A percentile compares a stretch with the other conserved stretches of the same genome.
phyloP scores from a whole-genome alignment of 2,113 vertebrate species.

The Choloepus hoffmanni region DNA sequence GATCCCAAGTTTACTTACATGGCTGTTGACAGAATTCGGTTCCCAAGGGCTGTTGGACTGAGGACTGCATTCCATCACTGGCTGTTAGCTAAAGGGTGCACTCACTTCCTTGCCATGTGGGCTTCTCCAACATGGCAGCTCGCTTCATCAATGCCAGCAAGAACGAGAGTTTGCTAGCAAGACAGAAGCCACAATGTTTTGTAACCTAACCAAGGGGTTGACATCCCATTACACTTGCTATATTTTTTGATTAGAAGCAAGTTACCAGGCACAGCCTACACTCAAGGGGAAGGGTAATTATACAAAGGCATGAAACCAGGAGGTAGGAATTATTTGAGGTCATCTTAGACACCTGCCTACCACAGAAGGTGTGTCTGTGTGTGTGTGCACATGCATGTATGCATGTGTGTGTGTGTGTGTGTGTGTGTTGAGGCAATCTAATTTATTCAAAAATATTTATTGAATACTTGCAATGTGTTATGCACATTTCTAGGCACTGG shows the following conservation, averaged over 20 bases:
- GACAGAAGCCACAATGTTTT: neutral
- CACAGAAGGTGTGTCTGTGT: neutral
- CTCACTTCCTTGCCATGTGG: neutral
- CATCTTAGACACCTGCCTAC: neutral
- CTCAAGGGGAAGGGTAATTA: neutral
- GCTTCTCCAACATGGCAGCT: neutral
- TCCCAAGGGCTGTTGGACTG: neutral
- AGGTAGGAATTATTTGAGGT: neutral
- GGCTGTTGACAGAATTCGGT: neutral
- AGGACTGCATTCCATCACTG: neutral
- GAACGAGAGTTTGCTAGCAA: neutral
- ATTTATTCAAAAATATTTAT: neutral
- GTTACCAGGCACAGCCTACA: neutral
- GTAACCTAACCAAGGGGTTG: neutral
- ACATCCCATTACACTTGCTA: neutral
- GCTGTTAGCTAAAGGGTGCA: neutral
- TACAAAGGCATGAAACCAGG: neutral
- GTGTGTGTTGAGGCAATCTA: neutral
- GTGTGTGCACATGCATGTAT: too few species aligned
- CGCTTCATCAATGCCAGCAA: neutral
- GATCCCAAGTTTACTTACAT: neutral
- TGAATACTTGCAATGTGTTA: neutral
- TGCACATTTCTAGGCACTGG: neutral
- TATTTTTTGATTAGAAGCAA: conserved; percentile 19
- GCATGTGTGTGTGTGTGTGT: too few species aligned